Evolutionary conservation across 2,888 invertebrate species (phyloP).

Genomic region (Cerastis rubricosa): DNA sequence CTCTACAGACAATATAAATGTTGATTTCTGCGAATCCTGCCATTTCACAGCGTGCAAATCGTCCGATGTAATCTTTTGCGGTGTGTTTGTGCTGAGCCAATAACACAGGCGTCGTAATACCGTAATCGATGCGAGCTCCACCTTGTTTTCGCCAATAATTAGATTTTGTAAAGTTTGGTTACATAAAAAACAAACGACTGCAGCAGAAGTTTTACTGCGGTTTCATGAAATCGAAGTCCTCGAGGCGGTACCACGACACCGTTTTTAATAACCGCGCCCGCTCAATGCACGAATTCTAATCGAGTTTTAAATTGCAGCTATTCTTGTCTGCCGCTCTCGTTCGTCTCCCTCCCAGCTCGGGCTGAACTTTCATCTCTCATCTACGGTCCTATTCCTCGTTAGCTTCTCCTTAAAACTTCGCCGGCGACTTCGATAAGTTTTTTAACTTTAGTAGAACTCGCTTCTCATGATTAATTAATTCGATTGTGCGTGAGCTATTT

Average conservation of each 20-base stretch:
- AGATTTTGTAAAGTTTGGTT: slow-evolving; percentile 67
- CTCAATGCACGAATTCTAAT: slow-evolving; percentile 89
- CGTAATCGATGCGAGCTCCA: slow-evolving; percentile 59
- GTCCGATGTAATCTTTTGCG: slow-evolving; percentile 57
- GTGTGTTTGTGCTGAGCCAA: slow-evolving; percentile 47
- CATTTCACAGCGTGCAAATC: slow-evolving; percentile 61
- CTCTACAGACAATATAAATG: slow-evolving; percentile 73
- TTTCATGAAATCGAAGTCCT: slow-evolving; percentile 72
- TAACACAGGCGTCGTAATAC: slow-evolving; percentile 37
- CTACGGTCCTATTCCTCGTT: slow-evolving; percentile 87
- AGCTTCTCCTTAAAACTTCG: slow-evolving; percentile 89
- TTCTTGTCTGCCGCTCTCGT: slow-evolving; percentile 86
- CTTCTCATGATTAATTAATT: slow-evolving; percentile 90
- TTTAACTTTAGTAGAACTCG: slow-evolving; percentile 85
- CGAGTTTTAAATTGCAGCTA: slow-evolving; percentile 91
- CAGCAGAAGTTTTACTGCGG: slow-evolving; percentile 71
- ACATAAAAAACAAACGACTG: slow-evolving; percentile 65
- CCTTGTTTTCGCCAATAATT: slow-evolving; percentile 64
- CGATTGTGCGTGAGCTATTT: slow-evolving; percentile 88
- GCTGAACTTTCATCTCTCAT: slow-evolving; percentile 87
- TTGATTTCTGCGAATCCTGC: slow-evolving; percentile 69
- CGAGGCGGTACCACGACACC: slow-evolving; percentile 74
- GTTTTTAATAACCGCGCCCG: slow-evolving; percentile 86
- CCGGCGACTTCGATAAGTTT: slow-evolving; percentile 84
- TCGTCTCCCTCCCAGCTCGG: slow-evolving; percentile 71